These are phyloP conservation scores for Acleris literana DNA, from an alignment of 2,888 invertebrate genomes.

Conservation along the genomic window DNA sequence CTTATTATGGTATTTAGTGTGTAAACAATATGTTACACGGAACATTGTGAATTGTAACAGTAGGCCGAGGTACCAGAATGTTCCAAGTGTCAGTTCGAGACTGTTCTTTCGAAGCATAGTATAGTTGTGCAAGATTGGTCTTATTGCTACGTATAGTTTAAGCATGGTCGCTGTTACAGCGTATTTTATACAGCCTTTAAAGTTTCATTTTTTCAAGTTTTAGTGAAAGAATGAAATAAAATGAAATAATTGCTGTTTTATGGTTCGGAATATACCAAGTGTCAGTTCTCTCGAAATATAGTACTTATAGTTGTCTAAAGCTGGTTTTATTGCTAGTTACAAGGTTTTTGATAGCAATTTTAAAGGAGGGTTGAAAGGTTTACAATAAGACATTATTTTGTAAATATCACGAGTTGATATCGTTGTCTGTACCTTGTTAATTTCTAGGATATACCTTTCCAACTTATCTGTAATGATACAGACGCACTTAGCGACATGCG, in stretches of 20 bases:
- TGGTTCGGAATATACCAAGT: too few species aligned
- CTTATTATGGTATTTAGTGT: not conserved
- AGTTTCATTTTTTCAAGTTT: too few species aligned
- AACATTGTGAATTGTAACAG: not conserved
- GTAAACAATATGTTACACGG: not conserved
- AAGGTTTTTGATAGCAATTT: too few species aligned
- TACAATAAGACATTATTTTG: too few species aligned
- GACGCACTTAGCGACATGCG: too few species aligned
- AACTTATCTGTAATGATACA: too few species aligned
- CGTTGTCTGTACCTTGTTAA: too few species aligned
- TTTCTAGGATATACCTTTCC: too few species aligned
- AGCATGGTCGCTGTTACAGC: conserved; percentile 12
- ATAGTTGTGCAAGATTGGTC: conserved; percentile 29
- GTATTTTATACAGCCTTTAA: not conserved
- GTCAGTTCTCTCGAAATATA: conserved; percentile 3
- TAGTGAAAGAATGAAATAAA: not conserved
- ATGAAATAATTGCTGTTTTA: too few species aligned
- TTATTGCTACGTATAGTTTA: conserved; percentile 1
- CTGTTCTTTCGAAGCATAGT: conserved; percentile 15
- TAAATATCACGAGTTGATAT: too few species aligned
- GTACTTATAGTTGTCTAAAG: conserved; percentile 29
- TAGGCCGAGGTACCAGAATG: conserved; percentile 2
- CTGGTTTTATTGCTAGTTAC: conserved; percentile 7
- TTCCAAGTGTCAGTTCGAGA: conserved; percentile 20
- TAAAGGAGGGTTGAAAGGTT: too few species aligned